phyloP scores from a whole-genome alignment of 2,888 invertebrate genomes.

The Drosophila birchii region DNA sequence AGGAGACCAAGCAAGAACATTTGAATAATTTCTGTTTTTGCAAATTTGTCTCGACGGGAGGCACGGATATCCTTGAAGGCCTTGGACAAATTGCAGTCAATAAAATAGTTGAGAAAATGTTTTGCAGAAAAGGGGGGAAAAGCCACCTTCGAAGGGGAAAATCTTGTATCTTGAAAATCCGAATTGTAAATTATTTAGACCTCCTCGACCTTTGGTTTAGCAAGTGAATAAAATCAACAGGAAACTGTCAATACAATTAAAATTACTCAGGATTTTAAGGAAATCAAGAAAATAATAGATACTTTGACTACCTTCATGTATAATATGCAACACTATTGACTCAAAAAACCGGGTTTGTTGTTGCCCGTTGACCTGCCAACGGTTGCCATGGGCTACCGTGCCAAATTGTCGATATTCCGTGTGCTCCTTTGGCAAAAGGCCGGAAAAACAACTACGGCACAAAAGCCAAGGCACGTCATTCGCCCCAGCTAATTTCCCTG shows the following conservation, averaged over 20 bases:
- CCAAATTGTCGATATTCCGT: conserved; percentile 75
- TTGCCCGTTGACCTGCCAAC: conserved; percentile 72
- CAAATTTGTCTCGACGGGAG: conserved; percentile 36
- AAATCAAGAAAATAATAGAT: background rate
- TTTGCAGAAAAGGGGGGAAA: conserved; percentile 9
- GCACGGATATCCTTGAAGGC: conserved; percentile 40
- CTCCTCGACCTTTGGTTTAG: background rate
- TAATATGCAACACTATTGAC: conserved; percentile 19
- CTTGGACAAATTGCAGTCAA: conserved; percentile 52
- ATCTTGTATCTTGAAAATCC: background rate
- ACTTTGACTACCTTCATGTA: background rate
- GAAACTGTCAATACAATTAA: background rate
- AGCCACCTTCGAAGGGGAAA: background rate
- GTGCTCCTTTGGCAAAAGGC: conserved; percentile 39
- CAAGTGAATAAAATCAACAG: background rate
- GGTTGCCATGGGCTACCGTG: conserved; percentile 72
- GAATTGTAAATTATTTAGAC: background rate
- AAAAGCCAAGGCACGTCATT: conserved; percentile 23
- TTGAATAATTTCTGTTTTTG: conserved; percentile 63
- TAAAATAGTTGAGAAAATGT: conserved; percentile 46
- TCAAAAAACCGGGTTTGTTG: conserved; percentile 19
- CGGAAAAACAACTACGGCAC: conserved; percentile 18
- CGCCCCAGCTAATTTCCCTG: conserved; percentile 33
- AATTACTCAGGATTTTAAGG: background rate
- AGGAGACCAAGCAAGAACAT: conserved; percentile 28